Evolutionary conservation across 2,888 invertebrate species (phyloP).

Genomic region (Cephalotes varians): DNA sequence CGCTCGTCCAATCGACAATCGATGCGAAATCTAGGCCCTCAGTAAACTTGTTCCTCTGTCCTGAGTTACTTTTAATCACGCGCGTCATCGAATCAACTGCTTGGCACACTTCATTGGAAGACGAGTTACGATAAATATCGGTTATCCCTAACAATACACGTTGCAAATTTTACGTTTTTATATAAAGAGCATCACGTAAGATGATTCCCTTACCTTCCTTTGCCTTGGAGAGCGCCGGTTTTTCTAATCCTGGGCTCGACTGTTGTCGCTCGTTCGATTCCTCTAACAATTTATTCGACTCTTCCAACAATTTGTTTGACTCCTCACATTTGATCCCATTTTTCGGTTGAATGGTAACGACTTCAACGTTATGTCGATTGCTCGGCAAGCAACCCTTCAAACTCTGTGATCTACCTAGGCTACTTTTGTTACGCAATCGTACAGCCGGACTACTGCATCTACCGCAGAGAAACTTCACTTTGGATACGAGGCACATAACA

Average conservation of each 20-base stretch:
- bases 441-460: slow-evolving; percentile 91
- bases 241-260: slow-evolving; percentile 73
- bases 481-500: slow-evolving; percentile 94
- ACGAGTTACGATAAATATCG: slow-evolving; percentile 76
- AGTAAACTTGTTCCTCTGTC: slow-evolving; percentile 90
- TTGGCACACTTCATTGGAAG: slow-evolving; percentile 84
- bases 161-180: slow-evolving; percentile 1
- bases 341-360: slow-evolving; percentile 84
- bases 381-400: slow-evolving; percentile 76
- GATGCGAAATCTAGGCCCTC: slow-evolving; percentile 90
- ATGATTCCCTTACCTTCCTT: slow-evolving; percentile 80
- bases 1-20: slow-evolving; percentile 92
- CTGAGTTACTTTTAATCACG: slow-evolving; percentile 86
- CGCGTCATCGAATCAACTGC: slow-evolving; percentile 87
- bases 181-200: background rate
- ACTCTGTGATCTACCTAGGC: slow-evolving; percentile 78
- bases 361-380: slow-evolving; percentile 70
- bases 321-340: slow-evolving; percentile 81
- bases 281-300: slow-evolving; percentile 53
- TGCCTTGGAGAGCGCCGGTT: slow-evolving; percentile 82
- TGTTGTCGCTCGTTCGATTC: slow-evolving; percentile 61
- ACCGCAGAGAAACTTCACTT: slow-evolving; percentile 93
- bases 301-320: slow-evolving; percentile 81
- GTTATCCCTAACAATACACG: slow-evolving; percentile 64
- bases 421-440: slow-evolving; percentile 87